phyloP scores from a whole-genome alignment of 1,140 invertebrate species.

The Hirudo medicinalis region DNA sequence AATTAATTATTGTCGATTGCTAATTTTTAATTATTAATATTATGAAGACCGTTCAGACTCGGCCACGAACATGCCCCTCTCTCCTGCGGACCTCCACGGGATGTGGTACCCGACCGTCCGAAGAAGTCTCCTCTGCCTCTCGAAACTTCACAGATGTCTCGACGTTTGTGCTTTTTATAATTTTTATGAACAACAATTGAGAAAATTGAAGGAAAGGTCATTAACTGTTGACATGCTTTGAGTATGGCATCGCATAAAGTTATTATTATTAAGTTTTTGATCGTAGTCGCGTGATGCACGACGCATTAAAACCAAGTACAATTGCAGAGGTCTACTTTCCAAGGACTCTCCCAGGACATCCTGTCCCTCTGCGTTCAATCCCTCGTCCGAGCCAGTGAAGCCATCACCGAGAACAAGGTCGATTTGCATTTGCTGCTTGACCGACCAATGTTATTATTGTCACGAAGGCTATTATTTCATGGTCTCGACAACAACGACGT shows the following conservation, averaged over 20 bases:
- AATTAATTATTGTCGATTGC: too few relatives aligned
- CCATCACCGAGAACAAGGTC: slow-evolving; percentile 43
- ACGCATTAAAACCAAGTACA: neutral
- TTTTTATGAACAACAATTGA: neutral
- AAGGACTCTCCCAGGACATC: slow-evolving; percentile 88
- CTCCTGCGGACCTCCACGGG: slow-evolving; percentile 88
- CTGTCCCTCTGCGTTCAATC: slow-evolving; percentile 79
- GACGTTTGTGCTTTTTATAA: slow-evolving; percentile 49
- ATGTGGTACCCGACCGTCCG: slow-evolving; percentile 99
- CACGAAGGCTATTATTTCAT: too few relatives aligned
- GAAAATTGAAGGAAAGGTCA: too few relatives aligned
- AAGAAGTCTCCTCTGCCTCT: slow-evolving; percentile 81
- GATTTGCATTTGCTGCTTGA: too few relatives aligned
- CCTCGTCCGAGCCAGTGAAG: slow-evolving; percentile 56
- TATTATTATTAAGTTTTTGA: too few relatives aligned
- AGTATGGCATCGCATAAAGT: too few relatives aligned
- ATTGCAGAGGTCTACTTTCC: slow-evolving; percentile 67
- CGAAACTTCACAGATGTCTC: slow-evolving; percentile 83
- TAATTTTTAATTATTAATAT: neutral
- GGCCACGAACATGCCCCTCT: slow-evolving; percentile 41
- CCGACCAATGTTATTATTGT: too few relatives aligned
- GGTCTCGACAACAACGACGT: too few relatives aligned
- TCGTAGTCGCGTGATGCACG: too few relatives aligned
- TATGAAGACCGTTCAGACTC: neutral
- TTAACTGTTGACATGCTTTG: too few relatives aligned